Evolutionary conservation across 2,888 invertebrate species (phyloP), one percentile per base, ranked within the genome.

Genomic region (Parnassius orleans): DNA sequence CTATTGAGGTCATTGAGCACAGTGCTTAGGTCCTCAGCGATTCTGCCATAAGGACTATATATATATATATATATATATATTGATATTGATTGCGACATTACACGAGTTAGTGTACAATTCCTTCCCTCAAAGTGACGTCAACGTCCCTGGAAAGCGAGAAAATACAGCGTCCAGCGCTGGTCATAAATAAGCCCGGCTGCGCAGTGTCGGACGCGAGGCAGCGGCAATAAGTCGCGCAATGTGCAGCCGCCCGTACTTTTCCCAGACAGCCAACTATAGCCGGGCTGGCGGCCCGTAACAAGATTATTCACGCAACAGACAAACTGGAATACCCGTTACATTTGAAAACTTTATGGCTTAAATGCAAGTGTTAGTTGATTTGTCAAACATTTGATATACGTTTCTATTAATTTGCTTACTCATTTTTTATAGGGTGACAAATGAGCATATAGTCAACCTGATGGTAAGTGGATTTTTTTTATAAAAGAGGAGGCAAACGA

Each of bases 131-230:
- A 46, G 33, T 33, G 33, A 33, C 12, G 9, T 48, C 48, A 12
- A 48, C 48, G 48, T 48, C 48, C 14, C 48, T 14, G 14, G 9
- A 10, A 48, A 48, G 48, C 14, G 48, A 14, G 48, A 14, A 48
- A 48, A 48, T 48, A 48, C 15, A 48, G 14, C 48, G 14, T 48
- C 48, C 48, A 48, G 48, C 9, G 48, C 48, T 19, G 12, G 51
- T 24, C 51, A 15, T 51, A 51, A 51, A 51, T 51, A 51, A 51
- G 24, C 10, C 24, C 10, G 51, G 19, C 24, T 51, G 51, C 2
- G 51, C 51, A 24, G 11, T 24, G 51, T 51, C 51, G 24, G 51
- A 19, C 51, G 51, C 24, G 51, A 5, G 19, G 15, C 48, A 12
- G 14, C 9, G 51, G 51, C 51, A 24, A 51, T 51, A 24, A 51